Base-by-base conservation (phyloP, 1,140 invertebrate genomes). In the Matsumurasca onukii region DNA sequence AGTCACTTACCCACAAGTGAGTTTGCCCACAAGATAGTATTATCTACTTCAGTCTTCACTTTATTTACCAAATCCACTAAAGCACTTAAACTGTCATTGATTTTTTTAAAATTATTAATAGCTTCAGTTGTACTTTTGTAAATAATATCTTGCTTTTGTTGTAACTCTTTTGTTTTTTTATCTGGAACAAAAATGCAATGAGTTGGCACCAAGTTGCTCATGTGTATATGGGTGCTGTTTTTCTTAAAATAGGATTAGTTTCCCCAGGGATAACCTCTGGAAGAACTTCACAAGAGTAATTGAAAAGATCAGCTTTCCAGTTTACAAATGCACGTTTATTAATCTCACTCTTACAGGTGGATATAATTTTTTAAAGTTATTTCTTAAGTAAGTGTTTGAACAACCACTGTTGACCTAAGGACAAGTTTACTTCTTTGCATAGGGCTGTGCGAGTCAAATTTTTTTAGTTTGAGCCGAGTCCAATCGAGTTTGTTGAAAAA, bases 111-210 rank as follows among this genome's bases (percentile, higher is more conserved):
- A 29, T 29, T 59, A 9, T 59, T 27, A 13, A 59, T 25, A 2
- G 55, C 24, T 59, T 59, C 55, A 12, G 3, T 9, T 3, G 3
- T 59, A 27, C 55, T 59, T 29, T 59, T 59, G 13, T 24, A 12
- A 3, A 59, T 59, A 22, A 27, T 27, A 22, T 59, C 55, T 29
- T 59, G 55, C 25, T 59, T 22, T 59, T 59, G 25, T 27, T 27
- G 22, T 29, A 59, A 3, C 25, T 59, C 30, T 25, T 9, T 9
- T 27, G 24, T 59, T 29, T 24, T 59, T 5, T 59, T 12, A 27
- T 59, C 55, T 59, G 5, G 2, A 59, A 24, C 12, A 52, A 52
- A 15, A 52, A 12, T 39, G 17, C 5, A 9, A 5, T 9, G 5
- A 9, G 17, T 17, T 17, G 17, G 5, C 5, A 39, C 5, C 5